Evolutionary conservation across 2,797 vertebrate genomes (phyloP).

Genomic region (Nyctibius grandis): DNA sequence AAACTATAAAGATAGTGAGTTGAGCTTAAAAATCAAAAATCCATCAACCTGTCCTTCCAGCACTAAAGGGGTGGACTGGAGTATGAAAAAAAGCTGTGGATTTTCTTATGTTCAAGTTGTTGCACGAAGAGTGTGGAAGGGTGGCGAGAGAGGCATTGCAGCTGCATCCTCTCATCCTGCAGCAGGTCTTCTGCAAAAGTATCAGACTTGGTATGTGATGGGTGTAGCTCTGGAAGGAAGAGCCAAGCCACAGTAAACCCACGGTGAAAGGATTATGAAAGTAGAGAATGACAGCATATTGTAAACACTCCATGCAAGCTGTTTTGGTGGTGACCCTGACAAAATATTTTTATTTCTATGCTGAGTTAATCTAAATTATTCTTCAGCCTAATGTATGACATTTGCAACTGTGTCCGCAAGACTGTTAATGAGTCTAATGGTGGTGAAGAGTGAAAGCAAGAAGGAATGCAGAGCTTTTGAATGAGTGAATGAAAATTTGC

Average conservation of each 20-base stretch:
- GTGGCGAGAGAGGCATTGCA: fast-evolving
- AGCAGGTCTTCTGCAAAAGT: background rate
- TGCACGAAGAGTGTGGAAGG: background rate
- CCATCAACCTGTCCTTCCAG: background rate
- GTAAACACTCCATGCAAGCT: background rate
- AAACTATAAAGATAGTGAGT: background rate
- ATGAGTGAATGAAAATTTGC: background rate
- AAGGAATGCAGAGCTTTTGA: background rate
- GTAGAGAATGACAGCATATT: background rate
- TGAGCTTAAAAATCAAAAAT: background rate
- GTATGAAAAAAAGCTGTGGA: background rate
- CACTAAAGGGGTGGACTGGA: background rate
- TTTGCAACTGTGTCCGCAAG: background rate
- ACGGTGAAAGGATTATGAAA: background rate
- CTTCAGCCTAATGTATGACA: background rate
- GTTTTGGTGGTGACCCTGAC: background rate
- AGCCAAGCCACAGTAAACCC: background rate
- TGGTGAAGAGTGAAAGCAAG: background rate
- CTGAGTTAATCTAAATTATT: background rate
- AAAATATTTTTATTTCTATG: background rate
- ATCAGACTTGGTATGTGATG: background rate
- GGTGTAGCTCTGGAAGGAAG: background rate
- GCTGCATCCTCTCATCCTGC: background rate
- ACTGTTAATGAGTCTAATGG: background rate
- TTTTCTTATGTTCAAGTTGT: background rate